Evolutionary conservation across 2,797 vertebrate genomes (phyloP).

Genomic region (Enteromius radiatus): DNA sequence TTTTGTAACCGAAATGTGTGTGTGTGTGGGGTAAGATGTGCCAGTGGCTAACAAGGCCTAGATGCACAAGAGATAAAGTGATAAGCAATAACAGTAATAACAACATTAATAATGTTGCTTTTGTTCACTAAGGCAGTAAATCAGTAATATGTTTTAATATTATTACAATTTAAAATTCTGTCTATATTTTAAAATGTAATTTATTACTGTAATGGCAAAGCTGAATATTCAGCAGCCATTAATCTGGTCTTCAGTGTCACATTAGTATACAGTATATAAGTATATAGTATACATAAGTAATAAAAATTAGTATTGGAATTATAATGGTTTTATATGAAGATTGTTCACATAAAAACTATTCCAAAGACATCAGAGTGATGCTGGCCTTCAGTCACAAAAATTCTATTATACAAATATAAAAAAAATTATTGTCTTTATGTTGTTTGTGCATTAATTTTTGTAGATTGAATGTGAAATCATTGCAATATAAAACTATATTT

Average conservation of each 20-base stretch:
- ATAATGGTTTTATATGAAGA: no score
- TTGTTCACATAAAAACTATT: no score
- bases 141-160: neutral
- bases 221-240: neutral
- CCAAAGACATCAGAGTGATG: no score
- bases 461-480: no score
- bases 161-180: neutral
- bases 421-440: no score
- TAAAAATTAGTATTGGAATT: no score
- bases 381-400: no score
- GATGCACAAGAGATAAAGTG: neutral
- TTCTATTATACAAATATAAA: no score
- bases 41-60: neutral
- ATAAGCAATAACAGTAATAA: neutral
- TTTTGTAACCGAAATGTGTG: neutral
- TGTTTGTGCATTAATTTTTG: no score
- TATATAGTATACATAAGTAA: no score
- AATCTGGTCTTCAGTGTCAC: neutral
- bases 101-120: neutral
- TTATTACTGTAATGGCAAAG: neutral
- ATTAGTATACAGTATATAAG: neutral
- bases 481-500: no score
- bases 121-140: neutral
- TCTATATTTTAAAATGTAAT: neutral
- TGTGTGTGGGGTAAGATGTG: neutral